phyloP scores from a whole-genome alignment of 1,140 invertebrate species.

The Asbolus verrucosus region DNA sequence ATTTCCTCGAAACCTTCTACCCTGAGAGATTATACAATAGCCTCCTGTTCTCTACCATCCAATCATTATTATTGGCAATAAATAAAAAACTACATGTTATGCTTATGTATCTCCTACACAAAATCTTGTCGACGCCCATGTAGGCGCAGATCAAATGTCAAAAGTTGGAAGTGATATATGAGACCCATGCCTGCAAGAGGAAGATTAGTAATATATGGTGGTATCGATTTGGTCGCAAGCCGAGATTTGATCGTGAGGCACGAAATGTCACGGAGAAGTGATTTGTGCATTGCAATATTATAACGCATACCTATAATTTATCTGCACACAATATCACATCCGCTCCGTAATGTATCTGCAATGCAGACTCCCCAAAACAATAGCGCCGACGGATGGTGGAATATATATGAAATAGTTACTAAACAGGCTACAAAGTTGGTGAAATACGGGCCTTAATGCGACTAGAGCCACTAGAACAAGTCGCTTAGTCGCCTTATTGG shows the following conservation, averaged over 20 bases:
- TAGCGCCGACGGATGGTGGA: conserved; percentile 15
- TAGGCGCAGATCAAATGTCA: no score
- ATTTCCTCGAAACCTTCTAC: no score
- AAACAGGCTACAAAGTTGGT: conserved; percentile 30
- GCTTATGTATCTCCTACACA: no score
- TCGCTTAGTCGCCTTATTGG: conserved; percentile 9
- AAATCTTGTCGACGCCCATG: no score
- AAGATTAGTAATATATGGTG: background rate
- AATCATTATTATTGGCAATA: no score
- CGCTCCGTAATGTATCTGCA: conserved; percentile 39
- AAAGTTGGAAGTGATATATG: no score
- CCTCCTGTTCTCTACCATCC: no score
- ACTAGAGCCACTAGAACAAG: conserved; percentile 8
- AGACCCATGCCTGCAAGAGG: no score
- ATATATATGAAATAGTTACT: conserved; percentile 27
- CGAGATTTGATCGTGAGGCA: conserved; percentile 27
- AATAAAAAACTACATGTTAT: no score
- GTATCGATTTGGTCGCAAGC: no score
- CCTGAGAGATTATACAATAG: no score
- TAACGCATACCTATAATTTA: conserved; percentile 25
- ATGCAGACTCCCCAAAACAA: conserved; percentile 43
- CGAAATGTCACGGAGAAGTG: conserved; percentile 27
- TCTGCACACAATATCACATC: conserved; percentile 19
- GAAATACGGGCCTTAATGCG: conserved; percentile 33
- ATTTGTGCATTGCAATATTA: conserved; percentile 34